phyloP scores from a whole-genome alignment of 2,888 invertebrate species.

The Drosophila barbarae region DNA sequence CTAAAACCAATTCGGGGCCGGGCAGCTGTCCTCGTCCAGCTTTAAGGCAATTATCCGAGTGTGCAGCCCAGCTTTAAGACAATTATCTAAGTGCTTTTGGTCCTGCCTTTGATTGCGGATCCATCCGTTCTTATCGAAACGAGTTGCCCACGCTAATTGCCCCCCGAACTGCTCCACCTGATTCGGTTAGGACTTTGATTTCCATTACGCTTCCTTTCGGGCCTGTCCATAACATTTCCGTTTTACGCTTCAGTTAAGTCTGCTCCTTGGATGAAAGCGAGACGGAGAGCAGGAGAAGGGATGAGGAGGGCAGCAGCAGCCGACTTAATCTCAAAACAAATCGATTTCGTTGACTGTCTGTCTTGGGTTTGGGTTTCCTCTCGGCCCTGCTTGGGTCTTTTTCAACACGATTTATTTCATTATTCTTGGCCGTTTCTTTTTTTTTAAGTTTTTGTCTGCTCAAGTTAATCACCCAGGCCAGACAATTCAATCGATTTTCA shows the following conservation, averaged over 20 bases:
- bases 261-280: slow-evolving; percentile 49
- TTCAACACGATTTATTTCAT: slow-evolving; percentile 76
- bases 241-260: slow-evolving; percentile 58
- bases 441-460: slow-evolving; percentile 51
- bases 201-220: slow-evolving; percentile 58
- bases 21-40: slow-evolving; percentile 28
- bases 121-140: slow-evolving; percentile 50
- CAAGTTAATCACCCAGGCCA: slow-evolving; percentile 63
- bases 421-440: slow-evolving; percentile 49
- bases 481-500: slow-evolving; percentile 67
- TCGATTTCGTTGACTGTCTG: slow-evolving; percentile 68
- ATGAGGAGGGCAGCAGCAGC: slow-evolving; percentile 17
- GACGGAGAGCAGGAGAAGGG: not conserved
- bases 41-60: slow-evolving; percentile 23
- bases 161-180: slow-evolving; percentile 20
- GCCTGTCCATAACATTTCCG: slow-evolving; percentile 64
- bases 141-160: slow-evolving; percentile 46
- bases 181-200: slow-evolving; percentile 57
- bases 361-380: slow-evolving; percentile 17
- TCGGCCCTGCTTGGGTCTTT: slow-evolving; percentile 34
- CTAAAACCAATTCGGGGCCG: not conserved
- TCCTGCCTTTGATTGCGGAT: slow-evolving; percentile 56
- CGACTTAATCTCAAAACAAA: slow-evolving; percentile 77
- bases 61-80: slow-evolving; percentile 55
- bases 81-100: slow-evolving; percentile 75